Conservation (phyloP, 2,797 vertebrate genomes). For the Neosilurus hyrtlii region DNA sequence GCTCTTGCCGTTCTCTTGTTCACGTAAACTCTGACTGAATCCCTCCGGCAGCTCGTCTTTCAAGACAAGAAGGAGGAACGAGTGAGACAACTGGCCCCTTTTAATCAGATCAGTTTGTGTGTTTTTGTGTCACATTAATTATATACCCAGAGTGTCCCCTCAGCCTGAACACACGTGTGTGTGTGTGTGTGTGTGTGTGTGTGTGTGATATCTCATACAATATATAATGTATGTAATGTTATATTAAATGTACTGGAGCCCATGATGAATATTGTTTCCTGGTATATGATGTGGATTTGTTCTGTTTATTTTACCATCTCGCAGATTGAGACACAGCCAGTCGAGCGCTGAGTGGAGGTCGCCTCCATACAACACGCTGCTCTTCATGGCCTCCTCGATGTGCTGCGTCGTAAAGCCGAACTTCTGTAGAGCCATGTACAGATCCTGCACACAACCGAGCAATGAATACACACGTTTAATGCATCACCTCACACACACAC, state of each 20-base stretch:
- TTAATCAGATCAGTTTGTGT: no score
- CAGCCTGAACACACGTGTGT: neutral
- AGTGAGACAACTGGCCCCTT: neutral
- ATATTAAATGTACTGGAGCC: neutral
- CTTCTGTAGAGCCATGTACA: conserved; percentile 90
- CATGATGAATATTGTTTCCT: neutral
- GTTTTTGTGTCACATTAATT: neutral
- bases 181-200: neutral
- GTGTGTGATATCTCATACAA: no score
- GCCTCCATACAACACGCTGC: conserved; percentile 88
- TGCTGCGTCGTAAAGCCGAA: conserved; percentile 91
- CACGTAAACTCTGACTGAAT: conserved; percentile 92
- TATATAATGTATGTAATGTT: neutral
- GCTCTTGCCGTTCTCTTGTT: conserved; percentile 78
- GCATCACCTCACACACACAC: neutral
- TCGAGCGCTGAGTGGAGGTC: conserved; percentile 97
- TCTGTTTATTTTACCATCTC: conserved; percentile 77
- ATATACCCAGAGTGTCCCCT: neutral
- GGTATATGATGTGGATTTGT: neutral
- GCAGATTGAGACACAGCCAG: conserved; percentile 96
- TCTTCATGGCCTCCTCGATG: conserved; percentile 97
- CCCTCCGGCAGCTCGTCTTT: conserved; percentile 92
- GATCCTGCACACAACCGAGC: conserved; percentile 74
- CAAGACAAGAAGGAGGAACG: neutral
- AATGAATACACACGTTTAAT: neutral